phyloP scores from a whole-genome alignment of 2,888 invertebrate species.

The Dastarcus helophoroides region DNA sequence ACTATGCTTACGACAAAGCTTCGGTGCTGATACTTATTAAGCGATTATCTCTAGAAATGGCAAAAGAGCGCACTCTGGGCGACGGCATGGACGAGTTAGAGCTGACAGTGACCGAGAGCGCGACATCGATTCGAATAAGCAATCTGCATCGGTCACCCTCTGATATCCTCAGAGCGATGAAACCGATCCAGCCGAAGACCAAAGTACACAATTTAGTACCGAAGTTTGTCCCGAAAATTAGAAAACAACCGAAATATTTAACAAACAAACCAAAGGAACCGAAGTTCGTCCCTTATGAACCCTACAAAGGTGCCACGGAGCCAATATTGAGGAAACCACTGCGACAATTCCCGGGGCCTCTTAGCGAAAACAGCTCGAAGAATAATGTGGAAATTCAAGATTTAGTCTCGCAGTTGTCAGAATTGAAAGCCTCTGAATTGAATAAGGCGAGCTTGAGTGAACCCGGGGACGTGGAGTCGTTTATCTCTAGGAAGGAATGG shows the following conservation, averaged over 20 bases:
- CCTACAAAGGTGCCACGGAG: slow-evolving; percentile 74
- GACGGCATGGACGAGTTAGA: slow-evolving; percentile 53
- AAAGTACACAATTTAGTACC: slow-evolving; percentile 51
- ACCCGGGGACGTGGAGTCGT: slow-evolving; percentile 26
- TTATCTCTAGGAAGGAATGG: slow-evolving; percentile 32
- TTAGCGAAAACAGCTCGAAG: slow-evolving; percentile 23
- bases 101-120: slow-evolving; percentile 11
- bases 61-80: slow-evolving; percentile 45
- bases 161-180: slow-evolving; percentile 23
- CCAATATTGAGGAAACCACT: slow-evolving; percentile 52
- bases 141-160: slow-evolving; percentile 22
- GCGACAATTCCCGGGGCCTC: slow-evolving; percentile 30
- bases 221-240: slow-evolving; percentile 46
- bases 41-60: too few relatives aligned
- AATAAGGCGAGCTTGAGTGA: slow-evolving; percentile 41
- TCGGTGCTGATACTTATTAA: too few relatives aligned
- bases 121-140: slow-evolving; percentile 38
- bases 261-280: slow-evolving; percentile 52
- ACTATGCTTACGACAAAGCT: too few relatives aligned
- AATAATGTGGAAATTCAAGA: slow-evolving; percentile 43
- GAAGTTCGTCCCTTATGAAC: slow-evolving; percentile 81
- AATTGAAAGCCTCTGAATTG: slow-evolving; percentile 52
- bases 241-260: slow-evolving; percentile 42
- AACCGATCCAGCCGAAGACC: slow-evolving; percentile 38
- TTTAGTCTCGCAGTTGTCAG: slow-evolving; percentile 59